Base-by-base conservation (phyloP, 1,140 invertebrate genomes). In the Rhagoletis pomonella region DNA sequence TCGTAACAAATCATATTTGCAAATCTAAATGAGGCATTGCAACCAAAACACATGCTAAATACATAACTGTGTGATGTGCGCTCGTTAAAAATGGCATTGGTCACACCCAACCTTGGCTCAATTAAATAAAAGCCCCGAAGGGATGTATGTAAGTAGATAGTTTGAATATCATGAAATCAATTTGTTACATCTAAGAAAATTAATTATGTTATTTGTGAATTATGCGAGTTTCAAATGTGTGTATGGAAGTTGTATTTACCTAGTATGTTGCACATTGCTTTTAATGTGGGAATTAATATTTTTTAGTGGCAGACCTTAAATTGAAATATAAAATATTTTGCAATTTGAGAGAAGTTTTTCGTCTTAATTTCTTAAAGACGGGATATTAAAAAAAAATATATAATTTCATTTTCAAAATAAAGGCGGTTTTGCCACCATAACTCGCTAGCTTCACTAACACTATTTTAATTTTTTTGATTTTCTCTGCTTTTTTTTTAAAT, bases 71-170 rank as follows among this genome's bases (percentile, higher is more conserved):
- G 19, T n/a, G 47, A 55, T 55, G 19, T 55, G 17, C 60, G 14
- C 47, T 81, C 47, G 19, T 81, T 81, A 4, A n/a, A 19, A 81
- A 55, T 81, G 73, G 47, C 73, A 81, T 55, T 81, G 73, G 47
- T 55, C 47, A 81, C 73, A 55, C 73, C 73, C n/a, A n/a, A 81
- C 73, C 44, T 81, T 81, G 73, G n/a, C 73, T 12, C 73, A 81
- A 81, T 81, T 73, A 81, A 81, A 81, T 73, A 81, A 81, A 81
- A 47, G 50, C 73, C 73, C 47, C 47, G 55, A 81, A 81, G 73
- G 73, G 73, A 67, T 39, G 19, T 39, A 29, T 4, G 64, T 29
- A 3, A 39, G 0, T 29, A 29, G 0, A 0, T 69, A 42, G 42
- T 73, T 4, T 73, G 44, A n/a, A 5, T 73, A 73, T 73, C 69